Conservation (phyloP, 2,113 vertebrate genomes). For the Hippocampus barbouri region DNA sequence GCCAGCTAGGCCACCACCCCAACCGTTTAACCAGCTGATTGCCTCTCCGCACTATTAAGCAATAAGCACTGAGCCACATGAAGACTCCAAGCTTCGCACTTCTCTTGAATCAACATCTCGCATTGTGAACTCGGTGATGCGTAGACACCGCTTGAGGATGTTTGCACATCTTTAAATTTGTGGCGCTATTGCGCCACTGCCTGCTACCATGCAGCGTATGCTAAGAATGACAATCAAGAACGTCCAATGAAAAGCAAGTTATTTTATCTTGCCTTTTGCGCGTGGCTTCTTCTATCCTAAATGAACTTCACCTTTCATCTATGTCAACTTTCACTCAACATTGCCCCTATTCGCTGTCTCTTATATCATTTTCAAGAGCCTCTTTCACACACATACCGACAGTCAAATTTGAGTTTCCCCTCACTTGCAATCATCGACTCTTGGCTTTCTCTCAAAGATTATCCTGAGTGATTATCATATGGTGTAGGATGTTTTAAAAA, state of each 20-base stretch:
- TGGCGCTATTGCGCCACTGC: neutral
- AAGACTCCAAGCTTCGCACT: neutral
- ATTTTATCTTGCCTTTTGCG: neutral
- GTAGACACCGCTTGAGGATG: neutral
- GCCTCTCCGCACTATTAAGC: neutral
- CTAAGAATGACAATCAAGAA: neutral
- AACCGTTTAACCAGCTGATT: neutral
- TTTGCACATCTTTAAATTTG: neutral
- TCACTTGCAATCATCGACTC: neutral
- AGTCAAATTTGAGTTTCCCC: neutral
- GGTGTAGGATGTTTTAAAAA: too few relatives aligned
- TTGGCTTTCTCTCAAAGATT: neutral
- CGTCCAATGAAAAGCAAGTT: neutral
- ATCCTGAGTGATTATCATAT: too few relatives aligned
- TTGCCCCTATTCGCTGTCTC: neutral
- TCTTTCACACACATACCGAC: neutral
- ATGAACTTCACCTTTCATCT: neutral
- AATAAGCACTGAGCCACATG: neutral
- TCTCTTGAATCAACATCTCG: conserved; percentile 1
- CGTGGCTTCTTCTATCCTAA: neutral
- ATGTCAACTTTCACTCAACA: neutral
- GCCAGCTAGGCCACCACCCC: neutral
- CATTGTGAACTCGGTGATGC: neutral
- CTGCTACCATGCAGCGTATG: neutral
- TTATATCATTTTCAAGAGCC: neutral